Evolutionary conservation across 1,140 invertebrate genomes (phyloP).

Genomic region (Hirudo medicinalis): DNA sequence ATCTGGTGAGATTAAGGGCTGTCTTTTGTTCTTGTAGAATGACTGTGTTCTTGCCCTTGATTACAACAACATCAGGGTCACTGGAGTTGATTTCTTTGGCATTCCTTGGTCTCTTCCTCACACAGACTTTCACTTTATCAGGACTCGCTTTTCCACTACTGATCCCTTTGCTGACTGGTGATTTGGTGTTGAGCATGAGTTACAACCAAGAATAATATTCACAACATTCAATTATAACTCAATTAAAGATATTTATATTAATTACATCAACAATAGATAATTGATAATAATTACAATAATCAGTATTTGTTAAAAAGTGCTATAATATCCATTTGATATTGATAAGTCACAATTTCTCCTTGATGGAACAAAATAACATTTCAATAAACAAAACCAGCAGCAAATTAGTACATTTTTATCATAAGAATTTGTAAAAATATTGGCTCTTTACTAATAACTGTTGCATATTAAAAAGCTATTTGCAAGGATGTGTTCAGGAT

Average conservation of each 20-base stretch:
- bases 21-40: slow-evolving; percentile 90
- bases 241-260: neutral
- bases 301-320: neutral
- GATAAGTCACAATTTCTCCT: slow-evolving; percentile 6
- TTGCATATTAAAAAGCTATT: no score
- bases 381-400: no score
- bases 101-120: slow-evolving; percentile 84
- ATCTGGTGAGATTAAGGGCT: slow-evolving; percentile 94
- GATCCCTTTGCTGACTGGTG: slow-evolving; percentile 6
- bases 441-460: no score
- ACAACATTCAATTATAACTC: neutral
- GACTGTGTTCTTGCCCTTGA: slow-evolving; percentile 79
- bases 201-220: neutral
- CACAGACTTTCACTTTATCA: slow-evolving; percentile 75
- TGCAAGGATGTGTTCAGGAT: no score
- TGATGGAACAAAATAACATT: no score
- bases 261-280: no score
- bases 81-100: slow-evolving; percentile 52
- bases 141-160: slow-evolving; percentile 20
- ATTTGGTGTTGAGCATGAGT: slow-evolving; percentile 18
- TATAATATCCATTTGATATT: slow-evolving; percentile 22
- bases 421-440: no score
- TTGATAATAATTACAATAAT: neutral
- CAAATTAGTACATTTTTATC: no score
- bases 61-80: slow-evolving; percentile 89